A percentile compares a stretch with the other conserved stretches of the same genome.
phyloP scores from a whole-genome alignment of 2,113 vertebrate species.

The Apteryx owenii region DNA sequence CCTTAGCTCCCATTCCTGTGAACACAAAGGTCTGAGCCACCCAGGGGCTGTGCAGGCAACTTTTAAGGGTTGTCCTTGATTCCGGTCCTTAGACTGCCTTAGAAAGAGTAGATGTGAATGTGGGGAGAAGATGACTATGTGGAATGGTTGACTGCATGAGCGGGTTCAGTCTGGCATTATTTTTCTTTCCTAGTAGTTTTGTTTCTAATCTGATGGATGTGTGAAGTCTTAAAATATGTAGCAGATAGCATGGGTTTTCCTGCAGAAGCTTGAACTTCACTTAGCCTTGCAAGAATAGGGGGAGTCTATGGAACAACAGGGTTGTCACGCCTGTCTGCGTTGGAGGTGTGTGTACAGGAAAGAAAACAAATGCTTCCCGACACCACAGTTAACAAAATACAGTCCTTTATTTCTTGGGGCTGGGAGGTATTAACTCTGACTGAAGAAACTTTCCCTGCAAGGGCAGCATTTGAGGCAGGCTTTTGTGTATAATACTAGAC shows the following conservation, averaged over 20 bases:
- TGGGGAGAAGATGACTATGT: not conserved
- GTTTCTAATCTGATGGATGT: not conserved
- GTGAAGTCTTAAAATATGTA: not conserved
- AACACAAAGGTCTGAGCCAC: accelerated
- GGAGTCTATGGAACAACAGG: not conserved
- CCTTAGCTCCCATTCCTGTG: accelerated
- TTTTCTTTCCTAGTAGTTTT: not conserved
- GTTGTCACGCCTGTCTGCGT: not conserved
- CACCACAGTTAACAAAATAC: not conserved
- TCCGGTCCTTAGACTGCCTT: not conserved
- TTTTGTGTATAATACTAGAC: not conserved
- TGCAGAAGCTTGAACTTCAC: not conserved
- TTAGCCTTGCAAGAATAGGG: not conserved
- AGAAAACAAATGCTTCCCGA: not conserved
- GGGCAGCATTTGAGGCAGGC: not conserved
- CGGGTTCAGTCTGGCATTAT: not conserved
- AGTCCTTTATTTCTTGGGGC: no score
- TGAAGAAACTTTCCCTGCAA: not conserved
- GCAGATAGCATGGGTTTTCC: not conserved
- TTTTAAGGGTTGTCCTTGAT: not conserved
- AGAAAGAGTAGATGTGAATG: not conserved
- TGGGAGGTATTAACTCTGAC: not conserved
- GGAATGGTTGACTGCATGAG: accelerated
- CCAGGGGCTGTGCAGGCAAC: not conserved
- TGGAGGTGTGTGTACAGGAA: not conserved